Conservation (phyloP, 2,113 vertebrate species). For the Crotalus viridis region DNA sequence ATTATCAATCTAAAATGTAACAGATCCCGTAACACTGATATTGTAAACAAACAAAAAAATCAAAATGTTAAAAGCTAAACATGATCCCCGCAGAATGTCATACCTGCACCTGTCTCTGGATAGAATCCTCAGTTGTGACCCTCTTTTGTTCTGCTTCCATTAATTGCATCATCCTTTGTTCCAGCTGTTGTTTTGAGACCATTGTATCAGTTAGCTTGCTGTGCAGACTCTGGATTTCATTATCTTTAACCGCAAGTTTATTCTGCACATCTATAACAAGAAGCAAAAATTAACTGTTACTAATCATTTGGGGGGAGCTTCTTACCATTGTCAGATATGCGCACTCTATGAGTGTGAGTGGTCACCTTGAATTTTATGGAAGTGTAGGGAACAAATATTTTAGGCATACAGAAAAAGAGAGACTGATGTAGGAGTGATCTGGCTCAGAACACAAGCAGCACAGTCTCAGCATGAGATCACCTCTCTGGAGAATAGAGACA, state of each 20-base stretch:
- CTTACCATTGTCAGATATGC: not conserved
- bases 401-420: not conserved
- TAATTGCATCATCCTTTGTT: slow-evolving; percentile 88
- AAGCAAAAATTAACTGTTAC: slow-evolving; percentile 26
- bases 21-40: not conserved
- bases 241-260: slow-evolving; percentile 87
- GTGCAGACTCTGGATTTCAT: slow-evolving; percentile 91
- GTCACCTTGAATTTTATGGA: not conserved
- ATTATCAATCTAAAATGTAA: not conserved
- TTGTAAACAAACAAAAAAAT: not conserved
- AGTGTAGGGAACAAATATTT: not conserved
- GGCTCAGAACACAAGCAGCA: not conserved
- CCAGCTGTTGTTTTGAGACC: slow-evolving; percentile 90
- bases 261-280: slow-evolving; percentile 84
- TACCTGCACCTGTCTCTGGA: slow-evolving; percentile 82
- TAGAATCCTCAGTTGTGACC: slow-evolving; percentile 78
- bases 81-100: not conserved
- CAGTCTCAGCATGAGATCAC: not conserved
- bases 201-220: slow-evolving; percentile 89
- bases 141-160: slow-evolving; percentile 88
- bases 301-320: not conserved
- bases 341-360: not conserved
- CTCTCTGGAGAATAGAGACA: not conserved
- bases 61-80: not conserved
- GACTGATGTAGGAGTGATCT: not conserved